Evolutionary conservation across 2,888 invertebrate genomes (phyloP), one percentile per base, ranked within the genome.

Genomic region (Dasypolia templi): DNA sequence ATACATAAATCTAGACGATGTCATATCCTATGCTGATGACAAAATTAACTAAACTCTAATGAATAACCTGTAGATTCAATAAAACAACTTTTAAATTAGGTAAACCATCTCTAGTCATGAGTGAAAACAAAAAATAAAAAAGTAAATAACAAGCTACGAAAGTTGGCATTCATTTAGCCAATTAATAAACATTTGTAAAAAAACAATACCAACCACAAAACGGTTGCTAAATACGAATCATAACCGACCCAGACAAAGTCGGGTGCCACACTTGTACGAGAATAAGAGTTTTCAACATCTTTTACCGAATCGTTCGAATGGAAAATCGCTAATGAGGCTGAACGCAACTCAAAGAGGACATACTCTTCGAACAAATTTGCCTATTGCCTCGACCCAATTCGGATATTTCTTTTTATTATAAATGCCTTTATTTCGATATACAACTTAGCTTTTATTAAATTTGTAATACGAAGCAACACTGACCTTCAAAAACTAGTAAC

Each of bases 281-380:
- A 89, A 89, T 86, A 84, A 85, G 86, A 88, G 85, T 89, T 89
- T 86, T 88, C 89, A 88, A 83, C 90, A 84, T 89, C 88, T 92
- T 92, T 89, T 90, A 84, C 77, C 80, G 86, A 89, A 74, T 88
- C 89, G 83, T 87, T 92, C 90, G 86, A 85, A 85, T 91, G 93
- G 92, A 94, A 94, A 94, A 94, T 94, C 93, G 93, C 91, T 94
- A 95, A 95, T 94, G 94, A 94, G 91, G 89, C 90, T 86, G 91
- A 93, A 90, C 90, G 90, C 88, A 89, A 88, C 89, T 93, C 91
- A 90, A 91, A 91, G 91, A 89, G 88, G 88, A 90, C 89, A 90
- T 83, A 87, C 90, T 89, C 77, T 68, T 66, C 75, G 88, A 88
- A 86, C 86, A 88, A 92, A 92, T 91, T 91, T 92, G 86, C 89